Base-by-base conservation (phyloP, 2,888 invertebrate genomes). In the Rhynchonema sp. region DNA sequence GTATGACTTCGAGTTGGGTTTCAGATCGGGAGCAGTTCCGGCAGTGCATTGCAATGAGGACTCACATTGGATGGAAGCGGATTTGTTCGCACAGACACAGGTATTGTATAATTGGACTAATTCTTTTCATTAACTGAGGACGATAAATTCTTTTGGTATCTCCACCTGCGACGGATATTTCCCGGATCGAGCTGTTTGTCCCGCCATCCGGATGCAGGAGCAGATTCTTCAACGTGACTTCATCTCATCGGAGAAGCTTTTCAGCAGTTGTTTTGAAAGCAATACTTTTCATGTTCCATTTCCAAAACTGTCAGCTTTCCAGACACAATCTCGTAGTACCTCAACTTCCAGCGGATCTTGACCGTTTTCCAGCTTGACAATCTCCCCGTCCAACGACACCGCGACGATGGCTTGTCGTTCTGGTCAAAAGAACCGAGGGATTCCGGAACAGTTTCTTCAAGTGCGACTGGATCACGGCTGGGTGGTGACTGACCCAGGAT, bases 391-490 rank as follows among this genome's bases (percentile, higher is more conserved):
- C 29, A 83, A 74, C 20, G 86, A 87, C 73, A 89, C 82, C 1
- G 84, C 83, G 1, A 80, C 78, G 60, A 86, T 81, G 25, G 78
- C 73, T n/a, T n/a, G n/a, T n/a, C n/a, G n/a, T n/a, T n/a, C n/a
- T n/a, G n/a, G n/a, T n/a, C n/a, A n/a, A n/a, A n/a, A n/a, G n/a
- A n/a, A n/a, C n/a, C n/a, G n/a, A n/a, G n/a, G n/a, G n/a, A n/a
- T n/a, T n/a, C 30, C 91, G 88, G 75, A 94, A 98, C 25, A 98
- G 78, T 75, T 98, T 98, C 74, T 90, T 90, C 65, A 98, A 80
- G 74, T 99, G 96, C 1, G 66, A 65, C 74, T 94, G 90, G 73
- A 98, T 87, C 1, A 92, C 85, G 56, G 81, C 81, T 62, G 86
- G 86, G 67, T 88, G 86, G 83, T 0, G 88, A 84, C 76, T 92